Evolutionary conservation across 2,888 invertebrate genomes (phyloP).

Genomic region (Mechanitis mazaeus): DNA sequence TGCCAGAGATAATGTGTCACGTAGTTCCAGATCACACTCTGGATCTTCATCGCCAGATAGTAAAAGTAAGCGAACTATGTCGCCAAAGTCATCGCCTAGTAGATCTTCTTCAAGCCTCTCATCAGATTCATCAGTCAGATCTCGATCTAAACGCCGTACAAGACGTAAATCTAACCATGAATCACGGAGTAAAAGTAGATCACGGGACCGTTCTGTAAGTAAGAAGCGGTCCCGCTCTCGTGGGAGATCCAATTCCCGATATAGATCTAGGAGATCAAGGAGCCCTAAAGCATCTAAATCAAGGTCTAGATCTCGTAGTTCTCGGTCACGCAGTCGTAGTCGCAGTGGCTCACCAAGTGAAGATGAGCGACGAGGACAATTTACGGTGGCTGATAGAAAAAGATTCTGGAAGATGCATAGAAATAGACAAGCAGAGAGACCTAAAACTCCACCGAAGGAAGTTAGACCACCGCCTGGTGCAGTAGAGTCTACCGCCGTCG

Average conservation of each 20-base stretch:
- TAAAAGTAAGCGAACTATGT: slow-evolving; percentile 37
- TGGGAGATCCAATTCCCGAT: slow-evolving; percentile 32
- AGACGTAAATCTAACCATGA: slow-evolving; percentile 42
- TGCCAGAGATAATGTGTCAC: slow-evolving; percentile 47
- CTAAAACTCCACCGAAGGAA: slow-evolving; percentile 55
- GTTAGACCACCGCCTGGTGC: slow-evolving; percentile 64
- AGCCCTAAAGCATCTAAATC: slow-evolving; percentile 46
- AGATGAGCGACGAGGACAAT: slow-evolving; percentile 65
- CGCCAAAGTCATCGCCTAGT: slow-evolving; percentile 34
- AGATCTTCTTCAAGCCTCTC: slow-evolving; percentile 39
- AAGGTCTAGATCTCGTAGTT: slow-evolving; percentile 44
- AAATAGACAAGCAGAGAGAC: slow-evolving; percentile 45
- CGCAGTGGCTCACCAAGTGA: slow-evolving; percentile 51
- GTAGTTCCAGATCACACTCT: slow-evolving; percentile 52
- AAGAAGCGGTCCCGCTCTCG: slow-evolving; percentile 33
- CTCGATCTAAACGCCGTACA: slow-evolving; percentile 40
- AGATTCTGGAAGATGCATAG: slow-evolving; percentile 66
- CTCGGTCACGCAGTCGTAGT: slow-evolving; percentile 43
- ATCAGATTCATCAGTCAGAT: slow-evolving; percentile 42
- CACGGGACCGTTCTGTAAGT: slow-evolving; percentile 41
- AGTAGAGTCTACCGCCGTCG: slow-evolving; percentile 49
- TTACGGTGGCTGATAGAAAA: slow-evolving; percentile 68
- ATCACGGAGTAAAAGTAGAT: slow-evolving; percentile 47
- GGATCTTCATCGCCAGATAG: slow-evolving; percentile 42
- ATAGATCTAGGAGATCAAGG: slow-evolving; percentile 36